phyloP scores from a whole-genome alignment of 2,797 vertebrate species.

The Periophthalmus magnuspinnatus region DNA sequence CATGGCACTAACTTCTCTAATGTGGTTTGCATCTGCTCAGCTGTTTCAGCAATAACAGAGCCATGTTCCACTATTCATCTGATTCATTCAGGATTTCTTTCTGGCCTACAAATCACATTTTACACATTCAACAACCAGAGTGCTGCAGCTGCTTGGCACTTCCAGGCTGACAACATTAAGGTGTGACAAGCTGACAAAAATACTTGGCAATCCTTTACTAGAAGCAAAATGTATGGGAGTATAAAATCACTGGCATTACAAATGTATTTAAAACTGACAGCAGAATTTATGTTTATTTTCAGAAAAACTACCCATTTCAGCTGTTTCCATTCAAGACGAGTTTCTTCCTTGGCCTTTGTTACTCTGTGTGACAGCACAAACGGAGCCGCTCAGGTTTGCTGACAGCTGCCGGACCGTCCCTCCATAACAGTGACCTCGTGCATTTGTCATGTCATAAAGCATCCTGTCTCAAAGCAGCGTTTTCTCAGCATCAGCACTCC shows the following conservation, averaged over 20 bases:
- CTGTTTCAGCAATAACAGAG: constrained; percentile 2
- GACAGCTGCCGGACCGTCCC: constrained; percentile 23
- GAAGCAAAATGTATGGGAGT: constrained; percentile 8
- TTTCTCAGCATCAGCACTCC: constrained; percentile 29
- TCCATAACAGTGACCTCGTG: constrained; percentile 21
- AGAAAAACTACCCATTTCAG: constrained; percentile 24
- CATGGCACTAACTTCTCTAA: constrained; percentile 2
- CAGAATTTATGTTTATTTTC: constrained; percentile 28
- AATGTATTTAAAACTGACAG: constrained; percentile 33
- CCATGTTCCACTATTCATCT: constrained; percentile 5
- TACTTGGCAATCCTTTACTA: constrained; percentile 20
- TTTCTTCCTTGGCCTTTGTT: constrained; percentile 1
- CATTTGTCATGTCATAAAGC: constrained; percentile 35
- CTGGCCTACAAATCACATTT: constrained; percentile 32
- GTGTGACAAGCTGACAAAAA: constrained; percentile 43
- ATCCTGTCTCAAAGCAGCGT: constrained; percentile 32
- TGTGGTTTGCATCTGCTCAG: constrained; percentile 5
- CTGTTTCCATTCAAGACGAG: constrained; percentile 33
- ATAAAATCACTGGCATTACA: constrained; percentile 24
- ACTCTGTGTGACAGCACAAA: constrained; percentile 12
- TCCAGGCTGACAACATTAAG: constrained; percentile 38
- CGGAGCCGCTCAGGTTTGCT: background rate
- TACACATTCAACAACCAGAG: constrained; percentile 5
- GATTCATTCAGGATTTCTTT: constrained; percentile 10
- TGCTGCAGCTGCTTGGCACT: constrained; percentile 25